Conservation (phyloP, 2,888 invertebrate species). For the Pinctada fucata region DNA sequence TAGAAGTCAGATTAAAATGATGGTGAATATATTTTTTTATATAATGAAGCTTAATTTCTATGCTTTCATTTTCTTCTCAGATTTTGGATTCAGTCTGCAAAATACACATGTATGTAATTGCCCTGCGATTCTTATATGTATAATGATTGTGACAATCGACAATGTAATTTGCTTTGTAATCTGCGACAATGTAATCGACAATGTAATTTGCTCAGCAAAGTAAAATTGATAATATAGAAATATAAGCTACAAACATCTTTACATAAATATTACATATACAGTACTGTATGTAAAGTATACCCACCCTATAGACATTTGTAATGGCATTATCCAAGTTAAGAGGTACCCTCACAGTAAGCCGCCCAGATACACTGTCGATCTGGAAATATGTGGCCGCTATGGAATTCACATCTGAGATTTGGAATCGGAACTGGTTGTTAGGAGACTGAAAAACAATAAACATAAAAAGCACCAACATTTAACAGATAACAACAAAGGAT, state of each 20-base stretch:
- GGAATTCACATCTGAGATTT: conserved; percentile 49
- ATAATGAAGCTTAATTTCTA: background rate
- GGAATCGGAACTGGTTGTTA: conserved; percentile 58
- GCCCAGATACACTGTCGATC: conserved; percentile 54
- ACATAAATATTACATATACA: too few species aligned
- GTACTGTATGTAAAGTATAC: background rate
- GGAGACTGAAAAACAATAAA: conserved; percentile 55
- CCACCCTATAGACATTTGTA: conserved; percentile 38
- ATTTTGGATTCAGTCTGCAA: too few species aligned
- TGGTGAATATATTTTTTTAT: background rate
- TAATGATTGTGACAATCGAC: too few species aligned
- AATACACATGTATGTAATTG: too few species aligned
- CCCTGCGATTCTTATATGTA: too few species aligned
- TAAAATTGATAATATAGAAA: too few species aligned
- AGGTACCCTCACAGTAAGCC: conserved; percentile 57
- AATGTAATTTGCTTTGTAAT: too few species aligned
- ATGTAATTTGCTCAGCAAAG: too few species aligned
- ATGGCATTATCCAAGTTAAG: conserved; percentile 54
- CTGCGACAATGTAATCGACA: too few species aligned
- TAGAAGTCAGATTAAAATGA: background rate
- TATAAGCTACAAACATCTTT: too few species aligned
- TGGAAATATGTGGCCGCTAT: conserved; percentile 61
- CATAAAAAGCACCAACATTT: background rate
- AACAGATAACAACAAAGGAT: background rate
- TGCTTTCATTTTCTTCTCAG: too few species aligned